Base-by-base conservation (phyloP, 2,888 invertebrate genomes). In the Lordiphosa andalusiaca region DNA sequence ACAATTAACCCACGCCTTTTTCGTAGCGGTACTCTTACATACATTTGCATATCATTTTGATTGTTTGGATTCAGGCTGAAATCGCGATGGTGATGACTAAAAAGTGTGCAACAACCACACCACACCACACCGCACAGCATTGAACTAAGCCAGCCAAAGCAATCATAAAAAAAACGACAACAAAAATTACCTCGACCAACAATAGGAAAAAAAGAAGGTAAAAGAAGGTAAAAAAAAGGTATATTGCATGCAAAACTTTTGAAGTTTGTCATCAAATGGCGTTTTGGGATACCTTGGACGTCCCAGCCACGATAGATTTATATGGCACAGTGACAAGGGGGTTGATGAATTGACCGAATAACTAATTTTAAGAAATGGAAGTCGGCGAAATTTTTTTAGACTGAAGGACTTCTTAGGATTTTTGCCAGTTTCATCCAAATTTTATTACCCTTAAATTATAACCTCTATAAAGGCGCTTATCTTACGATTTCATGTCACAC, bases 1-100 rank as follows among this genome's bases (percentile, higher is more conserved):
- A 80, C 85, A 88, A 88, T 87, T 86, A 86, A 81, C 83, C 86
- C 87, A 88, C 87, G 87, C 87, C 87, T 86, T 87, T 72, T 84
- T 85, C 62, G 71, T 82, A 87, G 76, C 86, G 85, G 84, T 80
- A 82, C 75, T 81, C 78, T 84, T 78, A 85, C 82, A 85, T 82
- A 85, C 71, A 86, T 85, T 85, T 87, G 86, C 85, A 85, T 86
- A 85, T 77, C 71, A 85, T 83, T 86, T 86, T 85, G 84, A 83
- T 76, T 74, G 70, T 75, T 70, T 67, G 69, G 73, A 74, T 76
- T 66, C 58, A 52, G 53, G 61, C 59, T 67, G 67, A 53, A 67
- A 55, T 50, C 65, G 50, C 39, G 50, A 84, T 71, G 81, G 76
- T 69, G 84, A 84, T 84, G 85, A 73, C 85, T 80, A 33, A 64